Evolutionary conservation across 2,888 invertebrate species (phyloP).

Genomic region (Ecdyonurus torrentis): DNA sequence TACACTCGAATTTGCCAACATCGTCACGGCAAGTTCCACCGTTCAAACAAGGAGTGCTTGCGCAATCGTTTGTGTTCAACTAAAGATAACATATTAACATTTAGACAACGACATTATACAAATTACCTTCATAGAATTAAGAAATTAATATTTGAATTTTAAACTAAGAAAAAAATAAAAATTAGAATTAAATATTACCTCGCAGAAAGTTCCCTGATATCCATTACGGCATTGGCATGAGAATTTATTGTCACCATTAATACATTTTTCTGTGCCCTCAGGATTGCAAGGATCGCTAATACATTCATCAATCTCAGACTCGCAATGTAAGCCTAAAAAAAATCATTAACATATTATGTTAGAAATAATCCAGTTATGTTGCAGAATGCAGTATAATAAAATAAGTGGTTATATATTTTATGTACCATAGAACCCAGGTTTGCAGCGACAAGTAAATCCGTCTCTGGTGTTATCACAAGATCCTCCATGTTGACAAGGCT

Average conservation of each 20-base stretch:
- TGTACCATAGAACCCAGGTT: slow-evolving; percentile 68
- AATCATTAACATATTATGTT: no score
- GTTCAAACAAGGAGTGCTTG: slow-evolving; percentile 68
- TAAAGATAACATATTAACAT: no score
- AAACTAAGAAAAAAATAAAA: not conserved
- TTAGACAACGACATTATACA: no score
- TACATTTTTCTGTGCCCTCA: slow-evolving; percentile 74
- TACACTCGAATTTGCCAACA: slow-evolving; percentile 65
- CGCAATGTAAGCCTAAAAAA: slow-evolving; percentile 74
- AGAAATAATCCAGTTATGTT: no score
- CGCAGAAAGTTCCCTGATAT: slow-evolving; percentile 68
- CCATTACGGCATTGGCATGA: slow-evolving; percentile 80
- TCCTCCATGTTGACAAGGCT: slow-evolving; percentile 85
- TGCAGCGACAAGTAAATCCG: slow-evolving; percentile 82
- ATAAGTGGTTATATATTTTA: slow-evolving; percentile 6
- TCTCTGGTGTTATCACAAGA: slow-evolving; percentile 74
- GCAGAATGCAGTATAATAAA: no score
- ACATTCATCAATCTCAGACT: slow-evolving; percentile 86
- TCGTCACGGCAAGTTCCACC: slow-evolving; percentile 79
- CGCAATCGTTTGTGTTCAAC: slow-evolving; percentile 73
- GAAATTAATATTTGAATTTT: slow-evolving; percentile 4
- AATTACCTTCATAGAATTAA: not conserved
- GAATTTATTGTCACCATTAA: slow-evolving; percentile 75
- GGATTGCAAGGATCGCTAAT: slow-evolving; percentile 80
- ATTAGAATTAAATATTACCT: slow-evolving; percentile 26